phyloP scores from a whole-genome alignment of 2,888 invertebrate species.

The Aphodius granarius region DNA sequence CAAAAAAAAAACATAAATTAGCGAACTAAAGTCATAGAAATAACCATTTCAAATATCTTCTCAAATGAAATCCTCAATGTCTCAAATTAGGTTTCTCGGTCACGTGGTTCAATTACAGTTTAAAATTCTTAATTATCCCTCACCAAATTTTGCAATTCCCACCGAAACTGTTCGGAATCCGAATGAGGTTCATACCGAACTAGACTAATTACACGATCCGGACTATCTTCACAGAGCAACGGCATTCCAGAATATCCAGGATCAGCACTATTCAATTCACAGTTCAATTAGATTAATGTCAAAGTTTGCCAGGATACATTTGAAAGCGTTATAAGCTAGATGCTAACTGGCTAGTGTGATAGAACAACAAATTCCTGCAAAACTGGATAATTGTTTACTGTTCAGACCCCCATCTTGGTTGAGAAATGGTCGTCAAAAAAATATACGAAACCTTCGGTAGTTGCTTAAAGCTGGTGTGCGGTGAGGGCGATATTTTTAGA shows the following conservation, averaged over 20 bases:
- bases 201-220: not conserved
- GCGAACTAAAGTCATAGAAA: not conserved
- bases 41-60: not conserved
- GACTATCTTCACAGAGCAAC: not conserved
- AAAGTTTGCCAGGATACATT: too few species aligned
- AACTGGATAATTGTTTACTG: too few species aligned
- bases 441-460: not conserved
- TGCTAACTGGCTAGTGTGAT: too few species aligned
- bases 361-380: too few species aligned
- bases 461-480: not conserved
- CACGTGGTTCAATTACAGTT: not conserved
- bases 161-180: not conserved
- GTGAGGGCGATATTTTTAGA: not conserved
- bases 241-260: not conserved
- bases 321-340: too few species aligned
- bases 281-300: not conserved
- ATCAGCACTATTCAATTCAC: not conserved
- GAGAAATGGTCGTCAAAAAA: not conserved
- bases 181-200: not conserved
- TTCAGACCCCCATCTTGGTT: too few species aligned
- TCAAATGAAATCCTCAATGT: too few species aligned
- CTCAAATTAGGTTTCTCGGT: not conserved
- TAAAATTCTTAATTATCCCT: not conserved
- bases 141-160: not conserved
- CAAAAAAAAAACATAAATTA: not conserved